Evolutionary conservation across 1,140 invertebrate species (phyloP).

Genomic region (Calephelis virginiensis): DNA sequence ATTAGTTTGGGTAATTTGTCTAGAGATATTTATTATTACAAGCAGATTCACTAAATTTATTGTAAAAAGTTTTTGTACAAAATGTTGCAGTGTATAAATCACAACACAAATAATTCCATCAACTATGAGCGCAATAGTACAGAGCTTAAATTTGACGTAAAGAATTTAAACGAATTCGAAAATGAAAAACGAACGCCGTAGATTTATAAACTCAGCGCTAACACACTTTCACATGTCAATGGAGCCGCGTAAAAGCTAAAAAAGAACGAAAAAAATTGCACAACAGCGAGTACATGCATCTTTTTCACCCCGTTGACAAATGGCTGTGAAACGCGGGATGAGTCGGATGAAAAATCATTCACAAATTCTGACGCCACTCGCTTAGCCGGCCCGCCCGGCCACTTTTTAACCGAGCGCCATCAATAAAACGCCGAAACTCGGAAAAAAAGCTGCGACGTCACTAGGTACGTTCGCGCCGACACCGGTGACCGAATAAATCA

Average conservation of each 20-base stretch:
- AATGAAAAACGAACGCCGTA: conserved; percentile 50
- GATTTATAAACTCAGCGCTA: conserved; percentile 68
- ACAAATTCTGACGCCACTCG: conserved; percentile 68
- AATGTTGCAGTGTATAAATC: too few relatives aligned
- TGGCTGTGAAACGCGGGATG: conserved; percentile 68
- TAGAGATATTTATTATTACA: too few relatives aligned
- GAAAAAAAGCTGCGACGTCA: conserved; percentile 70
- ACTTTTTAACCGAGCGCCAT: conserved; percentile 71
- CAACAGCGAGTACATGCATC: conserved; percentile 66
- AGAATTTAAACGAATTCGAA: conserved; percentile 54
- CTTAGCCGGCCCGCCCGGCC: conserved; percentile 52
- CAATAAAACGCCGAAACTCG: conserved; percentile 63
- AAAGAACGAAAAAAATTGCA: conserved; percentile 55
- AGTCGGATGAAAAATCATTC: conserved; percentile 72
- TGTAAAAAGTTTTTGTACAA: too few relatives aligned
- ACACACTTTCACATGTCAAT: conserved; percentile 76
- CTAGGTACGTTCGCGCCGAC: conserved; percentile 65
- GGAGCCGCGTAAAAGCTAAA: conserved; percentile 72
- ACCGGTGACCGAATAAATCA: conserved; percentile 69
- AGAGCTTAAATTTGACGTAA: conserved; percentile 15
- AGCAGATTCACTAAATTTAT: too few relatives aligned
- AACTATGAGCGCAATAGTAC: conserved; percentile 10
- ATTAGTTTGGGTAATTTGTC: too few relatives aligned
- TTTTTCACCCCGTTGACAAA: conserved; percentile 72
- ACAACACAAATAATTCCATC: neutral